Percentiles rank a stretch among this genome's conserved stretches.
Evolutionary conservation across 2,797 vertebrate genomes (phyloP).

Genomic region (Alca torda): DNA sequence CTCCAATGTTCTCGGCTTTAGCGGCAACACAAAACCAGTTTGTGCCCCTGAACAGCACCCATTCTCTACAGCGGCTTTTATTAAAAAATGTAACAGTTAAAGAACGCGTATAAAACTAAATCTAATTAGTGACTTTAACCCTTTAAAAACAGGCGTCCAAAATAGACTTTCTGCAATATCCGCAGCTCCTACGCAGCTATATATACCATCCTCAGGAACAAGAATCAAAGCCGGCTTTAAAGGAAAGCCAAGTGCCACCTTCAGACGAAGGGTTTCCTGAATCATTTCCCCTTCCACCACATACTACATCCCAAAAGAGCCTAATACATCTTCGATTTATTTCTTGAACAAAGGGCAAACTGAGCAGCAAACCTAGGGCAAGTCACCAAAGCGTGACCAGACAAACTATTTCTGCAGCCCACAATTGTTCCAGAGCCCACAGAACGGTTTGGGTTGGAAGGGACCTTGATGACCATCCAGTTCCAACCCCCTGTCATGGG

Average conservation of each 20-base stretch:
- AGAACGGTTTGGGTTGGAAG: background rate
- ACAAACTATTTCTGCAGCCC: background rate
- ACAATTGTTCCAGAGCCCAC: fast-evolving
- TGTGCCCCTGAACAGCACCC: background rate
- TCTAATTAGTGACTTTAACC: fast-evolving
- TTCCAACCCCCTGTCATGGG: background rate
- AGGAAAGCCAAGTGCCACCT: background rate
- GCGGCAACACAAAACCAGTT: background rate
- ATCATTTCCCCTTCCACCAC: background rate
- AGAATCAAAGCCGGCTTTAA: background rate
- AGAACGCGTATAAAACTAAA: fast-evolving
- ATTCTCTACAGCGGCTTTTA: background rate
- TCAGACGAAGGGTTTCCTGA: background rate
- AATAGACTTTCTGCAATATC: background rate
- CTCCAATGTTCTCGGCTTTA: fast-evolving
- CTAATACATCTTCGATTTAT: fast-evolving
- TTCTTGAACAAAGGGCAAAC: background rate
- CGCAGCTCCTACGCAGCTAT: fast-evolving
- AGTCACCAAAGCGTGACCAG: background rate
- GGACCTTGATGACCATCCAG: background rate
- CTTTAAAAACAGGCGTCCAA: background rate
- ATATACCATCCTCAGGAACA: fast-evolving
- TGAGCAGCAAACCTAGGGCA: background rate
- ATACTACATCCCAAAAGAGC: background rate
- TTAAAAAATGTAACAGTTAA: fast-evolving